Percentiles rank a stretch among this genome's conserved stretches.
Evolutionary conservation across 2,113 vertebrate genomes (phyloP).

Genomic region (Anguilla rostrata): DNA sequence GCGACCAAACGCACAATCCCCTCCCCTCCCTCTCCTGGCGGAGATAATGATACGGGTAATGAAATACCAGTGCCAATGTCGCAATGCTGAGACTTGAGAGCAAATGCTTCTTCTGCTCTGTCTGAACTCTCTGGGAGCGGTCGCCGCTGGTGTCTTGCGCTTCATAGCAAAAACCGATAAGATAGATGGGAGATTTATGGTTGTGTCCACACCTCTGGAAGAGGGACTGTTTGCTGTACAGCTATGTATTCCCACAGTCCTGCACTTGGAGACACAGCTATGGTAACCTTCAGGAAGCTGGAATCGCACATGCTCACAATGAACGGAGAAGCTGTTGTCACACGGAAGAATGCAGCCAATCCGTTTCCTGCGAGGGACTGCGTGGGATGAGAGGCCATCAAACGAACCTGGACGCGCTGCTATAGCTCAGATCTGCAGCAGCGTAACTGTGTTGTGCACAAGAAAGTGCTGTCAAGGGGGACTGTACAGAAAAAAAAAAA

Average conservation of each 20-base stretch:
- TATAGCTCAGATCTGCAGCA: too few relatives aligned
- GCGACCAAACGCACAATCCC: too few relatives aligned
- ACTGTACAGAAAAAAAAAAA: background rate
- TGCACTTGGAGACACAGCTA: background rate
- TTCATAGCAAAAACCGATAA: background rate
- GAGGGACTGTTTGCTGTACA: constrained; percentile 6
- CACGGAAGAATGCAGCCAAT: constrained; percentile 13
- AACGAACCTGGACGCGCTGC: background rate
- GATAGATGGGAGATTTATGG: constrained; percentile 19
- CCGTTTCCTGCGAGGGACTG: background rate
- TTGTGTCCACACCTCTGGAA: constrained; percentile 12
- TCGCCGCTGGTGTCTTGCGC: background rate
- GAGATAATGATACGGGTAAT: background rate
- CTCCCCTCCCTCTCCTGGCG: too few relatives aligned
- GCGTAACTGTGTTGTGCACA: background rate
- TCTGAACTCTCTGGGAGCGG: background rate
- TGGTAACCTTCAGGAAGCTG: background rate
- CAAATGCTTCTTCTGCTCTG: background rate
- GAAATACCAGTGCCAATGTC: background rate
- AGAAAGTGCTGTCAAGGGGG: background rate
- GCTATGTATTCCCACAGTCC: constrained; percentile 16
- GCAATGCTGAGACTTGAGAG: background rate
- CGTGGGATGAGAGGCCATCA: background rate
- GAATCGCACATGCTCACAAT: background rate
- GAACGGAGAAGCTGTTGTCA: constrained; percentile 15